Conservation (phyloP, 2,888 invertebrate genomes). For the Euproctis similis region DNA sequence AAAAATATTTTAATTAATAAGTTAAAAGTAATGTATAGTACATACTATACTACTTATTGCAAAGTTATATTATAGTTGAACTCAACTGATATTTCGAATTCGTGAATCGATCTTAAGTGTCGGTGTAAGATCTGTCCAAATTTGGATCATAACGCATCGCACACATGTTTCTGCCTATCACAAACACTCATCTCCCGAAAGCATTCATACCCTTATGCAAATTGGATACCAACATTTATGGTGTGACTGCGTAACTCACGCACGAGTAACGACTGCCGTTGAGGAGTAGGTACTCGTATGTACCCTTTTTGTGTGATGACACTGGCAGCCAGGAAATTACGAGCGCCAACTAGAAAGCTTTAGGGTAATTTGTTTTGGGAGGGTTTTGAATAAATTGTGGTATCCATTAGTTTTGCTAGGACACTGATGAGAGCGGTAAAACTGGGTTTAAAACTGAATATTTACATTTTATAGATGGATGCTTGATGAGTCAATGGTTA, state of each 20-base stretch:
- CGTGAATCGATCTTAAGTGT: too few relatives aligned
- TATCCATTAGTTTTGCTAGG: too few relatives aligned
- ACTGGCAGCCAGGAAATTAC: slow-evolving; percentile 64
- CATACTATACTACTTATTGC: too few relatives aligned
- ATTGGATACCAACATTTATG: slow-evolving; percentile 56
- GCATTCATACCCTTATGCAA: slow-evolving; percentile 64
- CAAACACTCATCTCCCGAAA: slow-evolving; percentile 61
- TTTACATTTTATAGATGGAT: too few relatives aligned
- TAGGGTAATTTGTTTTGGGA: slow-evolving; percentile 45
- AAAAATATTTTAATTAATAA: too few relatives aligned
- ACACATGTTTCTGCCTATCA: slow-evolving; percentile 31
- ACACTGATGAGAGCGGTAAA: too few relatives aligned
- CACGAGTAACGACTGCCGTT: slow-evolving; percentile 27
- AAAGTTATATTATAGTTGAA: too few relatives aligned
- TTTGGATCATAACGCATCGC: slow-evolving; percentile 16
- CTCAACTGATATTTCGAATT: too few relatives aligned
- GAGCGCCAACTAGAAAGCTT: slow-evolving; percentile 45
- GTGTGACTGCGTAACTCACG: slow-evolving; percentile 34
- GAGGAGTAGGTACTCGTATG: slow-evolving; percentile 8
- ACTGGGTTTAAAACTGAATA: too few relatives aligned
- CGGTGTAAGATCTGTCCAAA: slow-evolving; percentile 26
- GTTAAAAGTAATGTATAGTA: too few relatives aligned
- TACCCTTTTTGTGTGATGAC: slow-evolving; percentile 63
- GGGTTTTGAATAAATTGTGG: too few relatives aligned
- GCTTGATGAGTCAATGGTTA: too few relatives aligned